Evolutionary conservation across 2,888 invertebrate species (phyloP), one percentile per base, ranked within the genome.

Genomic region (Drosophila neotestacea): DNA sequence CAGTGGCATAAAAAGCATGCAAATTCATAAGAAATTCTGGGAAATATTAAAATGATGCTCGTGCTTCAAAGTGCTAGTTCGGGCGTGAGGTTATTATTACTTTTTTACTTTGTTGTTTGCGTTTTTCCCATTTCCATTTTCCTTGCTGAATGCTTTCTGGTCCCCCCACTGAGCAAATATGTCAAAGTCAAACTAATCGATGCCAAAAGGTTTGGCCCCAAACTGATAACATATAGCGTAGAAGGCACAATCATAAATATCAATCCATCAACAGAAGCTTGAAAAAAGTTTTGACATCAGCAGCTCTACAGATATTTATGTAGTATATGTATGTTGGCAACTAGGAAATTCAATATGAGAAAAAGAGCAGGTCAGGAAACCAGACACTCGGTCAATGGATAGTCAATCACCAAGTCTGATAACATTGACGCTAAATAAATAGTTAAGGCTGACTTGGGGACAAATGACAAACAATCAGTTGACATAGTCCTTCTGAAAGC

Each of bases 181-280:
- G 72, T 77, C 73, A 69, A 59, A 68, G 68, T 52, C 65, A 73
- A 73, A 77, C 66, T 58, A 77, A 77, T 73, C 77, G 73, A 73
- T 77, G 77, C 30, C 77, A 67, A 77, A 77, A 73, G 69, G 69
- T 61, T 73, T 68, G 59, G 36, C 63, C 42, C 44, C 34, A 4
- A 66, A 56, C 34, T 36, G 55, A 73, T 55, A 55, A 32, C 22
- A 28, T n/a, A 52, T 47, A 51, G 46, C 32, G 6, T 9, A 41
- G 10, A n/a, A 13, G 55, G 38, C 48, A 61, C 56, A 63, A 54
- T 41, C 66, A 77, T 77, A 73, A 77, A 77, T 77, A 77, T 50
- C 77, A 70, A 77, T 77, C 63, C 63, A 77, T 77, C 77, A 77
- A 70, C 22, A 32, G 27, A n/a, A 51, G 39, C 56, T 54, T 50